phyloP scores from a whole-genome alignment of 2,888 invertebrate genomes.

The Sepioteuthis lessoniana region DNA sequence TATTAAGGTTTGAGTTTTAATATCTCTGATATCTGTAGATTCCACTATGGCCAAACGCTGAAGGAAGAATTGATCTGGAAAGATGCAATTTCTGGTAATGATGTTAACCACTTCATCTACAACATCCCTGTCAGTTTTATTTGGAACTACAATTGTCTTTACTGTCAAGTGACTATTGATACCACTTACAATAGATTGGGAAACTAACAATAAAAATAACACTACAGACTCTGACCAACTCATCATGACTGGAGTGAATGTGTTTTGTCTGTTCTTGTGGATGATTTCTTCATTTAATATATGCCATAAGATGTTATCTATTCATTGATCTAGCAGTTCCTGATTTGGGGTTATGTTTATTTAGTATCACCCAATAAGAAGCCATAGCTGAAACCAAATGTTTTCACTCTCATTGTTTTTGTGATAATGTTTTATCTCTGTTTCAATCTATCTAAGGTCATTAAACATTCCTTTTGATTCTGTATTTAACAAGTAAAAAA shows the following conservation, averaged over 20 bases:
- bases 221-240: background rate
- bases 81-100: conserved; percentile 54
- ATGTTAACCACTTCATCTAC: conserved; percentile 54
- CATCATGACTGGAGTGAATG: background rate
- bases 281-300: background rate
- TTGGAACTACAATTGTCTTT: conserved; percentile 49
- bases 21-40: conserved; percentile 52
- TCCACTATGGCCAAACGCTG: conserved; percentile 56
- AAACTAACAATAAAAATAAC: background rate
- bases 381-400: background rate
- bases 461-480: background rate
- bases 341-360: background rate
- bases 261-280: background rate
- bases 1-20: conserved; percentile 48
- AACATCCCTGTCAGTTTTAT: conserved; percentile 52
- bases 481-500: background rate
- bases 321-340: background rate
- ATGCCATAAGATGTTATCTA: background rate
- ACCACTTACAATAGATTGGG: background rate
- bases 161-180: background rate
- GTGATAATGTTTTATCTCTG: background rate
- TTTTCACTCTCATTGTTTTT: background rate
- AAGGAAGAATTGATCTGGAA: conserved; percentile 53
- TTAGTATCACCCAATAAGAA: background rate
- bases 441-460: background rate